These are phyloP conservation scores for Pangasianodon gigas DNA, from an alignment of 2,113 vertebrate genomes.

Conservation along the genomic window DNA sequence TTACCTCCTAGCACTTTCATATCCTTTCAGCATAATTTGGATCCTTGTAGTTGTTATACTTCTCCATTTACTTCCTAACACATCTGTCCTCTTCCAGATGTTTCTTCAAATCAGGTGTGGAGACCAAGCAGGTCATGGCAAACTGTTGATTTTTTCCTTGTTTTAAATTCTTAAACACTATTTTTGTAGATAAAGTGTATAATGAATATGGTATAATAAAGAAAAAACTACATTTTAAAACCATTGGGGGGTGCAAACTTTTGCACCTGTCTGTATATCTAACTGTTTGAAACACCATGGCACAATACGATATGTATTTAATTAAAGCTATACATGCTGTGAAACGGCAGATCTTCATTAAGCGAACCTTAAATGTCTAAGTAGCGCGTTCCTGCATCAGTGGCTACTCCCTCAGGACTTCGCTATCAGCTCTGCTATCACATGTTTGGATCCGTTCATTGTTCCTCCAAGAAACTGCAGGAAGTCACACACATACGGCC, in stretches of 20 bases:
- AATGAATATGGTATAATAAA: not conserved
- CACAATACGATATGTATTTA: not conserved
- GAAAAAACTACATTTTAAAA: not conserved
- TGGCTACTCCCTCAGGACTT: not conserved
- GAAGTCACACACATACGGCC: slow-evolving; percentile 13
- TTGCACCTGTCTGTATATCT: not conserved
- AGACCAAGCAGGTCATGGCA: not conserved
- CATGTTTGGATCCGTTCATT: slow-evolving; percentile 33
- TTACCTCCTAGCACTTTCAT: not conserved
- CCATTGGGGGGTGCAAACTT: not conserved
- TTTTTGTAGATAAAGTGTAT: not conserved
- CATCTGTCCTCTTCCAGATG: not conserved
- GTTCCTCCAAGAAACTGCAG: slow-evolving; percentile 39
- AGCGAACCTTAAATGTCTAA: not conserved
- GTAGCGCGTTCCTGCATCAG: not conserved
- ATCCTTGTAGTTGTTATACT: not conserved
- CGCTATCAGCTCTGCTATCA: slow-evolving; percentile 35
- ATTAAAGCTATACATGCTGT: not conserved
- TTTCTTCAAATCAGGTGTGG: not conserved
- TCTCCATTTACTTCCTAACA: not conserved
- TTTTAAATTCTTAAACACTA: not conserved
- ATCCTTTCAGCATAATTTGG: not conserved
- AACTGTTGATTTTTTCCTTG: not conserved
- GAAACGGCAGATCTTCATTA: not conserved
- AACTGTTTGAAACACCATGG: not conserved